phyloP scores from a whole-genome alignment of 2,113 vertebrate genomes.

The Carollia perspicillata region DNA sequence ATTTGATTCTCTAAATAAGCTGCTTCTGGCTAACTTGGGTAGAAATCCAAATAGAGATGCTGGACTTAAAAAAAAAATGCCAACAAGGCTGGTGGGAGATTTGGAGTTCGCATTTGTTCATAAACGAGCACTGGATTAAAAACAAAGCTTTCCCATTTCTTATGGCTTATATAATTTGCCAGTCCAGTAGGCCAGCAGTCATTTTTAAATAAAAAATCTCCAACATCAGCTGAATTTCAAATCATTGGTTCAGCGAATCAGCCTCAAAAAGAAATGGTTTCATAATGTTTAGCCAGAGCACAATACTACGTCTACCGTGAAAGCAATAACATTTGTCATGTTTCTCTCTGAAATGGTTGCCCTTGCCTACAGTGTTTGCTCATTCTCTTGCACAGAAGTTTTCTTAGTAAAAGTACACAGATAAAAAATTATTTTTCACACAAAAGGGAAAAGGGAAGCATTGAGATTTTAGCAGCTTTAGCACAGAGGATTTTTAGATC shows the following conservation, averaged over 20 bases:
- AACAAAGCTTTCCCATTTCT: slow-evolving; percentile 38
- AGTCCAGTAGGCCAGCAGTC: neutral
- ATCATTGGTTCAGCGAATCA: slow-evolving; percentile 31
- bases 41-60: neutral
- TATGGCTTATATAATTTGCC: slow-evolving; percentile 13
- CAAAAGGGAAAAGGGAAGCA: neutral
- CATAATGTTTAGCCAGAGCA: slow-evolving; percentile 26
- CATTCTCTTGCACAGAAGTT: neutral
- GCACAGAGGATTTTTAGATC: neutral
- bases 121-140: neutral
- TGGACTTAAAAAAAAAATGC: neutral
- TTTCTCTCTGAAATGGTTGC: slow-evolving; percentile 46
- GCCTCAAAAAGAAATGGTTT: slow-evolving; percentile 42
- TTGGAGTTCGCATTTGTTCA: neutral
- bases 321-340: neutral
- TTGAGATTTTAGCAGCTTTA: neutral
- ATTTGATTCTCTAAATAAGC: neutral
- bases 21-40: neutral
- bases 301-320: neutral
- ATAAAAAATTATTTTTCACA: neutral
- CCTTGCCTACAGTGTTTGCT: neutral
- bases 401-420: neutral
- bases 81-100: neutral
- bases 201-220: slow-evolving; percentile 55
- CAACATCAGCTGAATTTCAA: slow-evolving; percentile 55